Conservation (phyloP, 2,888 invertebrate species). For the Tineola bisselliella region DNA sequence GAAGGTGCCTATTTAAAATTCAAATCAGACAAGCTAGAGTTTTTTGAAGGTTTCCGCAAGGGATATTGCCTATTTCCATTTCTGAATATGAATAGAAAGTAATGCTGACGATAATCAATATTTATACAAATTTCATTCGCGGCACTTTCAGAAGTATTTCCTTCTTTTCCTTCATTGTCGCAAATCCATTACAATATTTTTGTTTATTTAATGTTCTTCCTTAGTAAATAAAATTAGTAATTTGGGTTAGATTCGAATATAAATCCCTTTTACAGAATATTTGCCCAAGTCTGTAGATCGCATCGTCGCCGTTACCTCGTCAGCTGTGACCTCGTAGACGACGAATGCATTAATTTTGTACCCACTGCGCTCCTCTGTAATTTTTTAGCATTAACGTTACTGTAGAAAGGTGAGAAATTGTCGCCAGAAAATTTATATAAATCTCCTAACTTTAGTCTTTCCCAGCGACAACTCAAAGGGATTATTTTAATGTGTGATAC, state of each 20-base stretch:
- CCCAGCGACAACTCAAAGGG: constrained; percentile 5
- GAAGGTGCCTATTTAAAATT: constrained; percentile 39
- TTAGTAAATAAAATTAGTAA: neutral
- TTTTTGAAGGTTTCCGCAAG: constrained; percentile 11
- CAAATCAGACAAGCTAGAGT: constrained; percentile 30
- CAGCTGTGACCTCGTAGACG: constrained; percentile 21
- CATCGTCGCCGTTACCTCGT: constrained; percentile 14
- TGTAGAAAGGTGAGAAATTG: constrained; percentile 30
- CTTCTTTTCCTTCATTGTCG: neutral
- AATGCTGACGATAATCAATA: constrained; percentile 8
- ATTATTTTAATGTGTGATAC: constrained; percentile 6
- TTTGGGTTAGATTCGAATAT: neutral
- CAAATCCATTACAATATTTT: neutral
- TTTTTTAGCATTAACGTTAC: constrained; percentile 35
- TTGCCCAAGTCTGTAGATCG: neutral
- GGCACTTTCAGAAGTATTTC: neutral
- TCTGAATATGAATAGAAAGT: constrained; percentile 10
- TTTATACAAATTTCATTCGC: constrained; percentile 3
- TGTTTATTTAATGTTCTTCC: neutral
- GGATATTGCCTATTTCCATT: constrained; percentile 13
- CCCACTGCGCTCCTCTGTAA: constrained; percentile 25
- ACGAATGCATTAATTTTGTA: constrained; percentile 30
- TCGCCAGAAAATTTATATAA: constrained; percentile 23
- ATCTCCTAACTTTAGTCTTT: constrained; percentile 16
- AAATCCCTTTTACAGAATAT: neutral